Conservation (phyloP, 2,797 vertebrate species). For the Typhlichthys subterraneus region DNA sequence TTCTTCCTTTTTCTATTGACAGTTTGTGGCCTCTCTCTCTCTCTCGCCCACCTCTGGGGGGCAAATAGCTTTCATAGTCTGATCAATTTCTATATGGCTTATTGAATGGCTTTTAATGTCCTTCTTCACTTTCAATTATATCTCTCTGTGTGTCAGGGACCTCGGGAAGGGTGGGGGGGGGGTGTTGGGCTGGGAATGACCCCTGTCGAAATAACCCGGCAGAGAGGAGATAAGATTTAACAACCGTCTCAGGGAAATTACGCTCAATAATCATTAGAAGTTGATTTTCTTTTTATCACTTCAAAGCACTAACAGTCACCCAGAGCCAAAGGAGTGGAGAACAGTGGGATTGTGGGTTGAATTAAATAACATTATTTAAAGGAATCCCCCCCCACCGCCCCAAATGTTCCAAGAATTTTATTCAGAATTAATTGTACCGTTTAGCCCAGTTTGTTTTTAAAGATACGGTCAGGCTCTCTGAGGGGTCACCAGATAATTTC, state of each 20-base stretch:
- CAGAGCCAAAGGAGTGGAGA: conserved; percentile 30
- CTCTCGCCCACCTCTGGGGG: conserved; percentile 1
- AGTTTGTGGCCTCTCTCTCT: not conserved
- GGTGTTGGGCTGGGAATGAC: conserved; percentile 34
- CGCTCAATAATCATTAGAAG: conserved; percentile 63
- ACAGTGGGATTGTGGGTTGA: conserved; percentile 9
- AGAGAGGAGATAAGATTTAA: conserved; percentile 72
- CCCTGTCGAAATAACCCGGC: conserved; percentile 47
- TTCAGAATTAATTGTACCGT: too few species aligned
- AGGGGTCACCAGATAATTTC: too few species aligned
- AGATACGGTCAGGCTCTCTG: too few species aligned
- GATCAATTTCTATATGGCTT: conserved; percentile 80
- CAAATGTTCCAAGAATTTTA: not conserved
- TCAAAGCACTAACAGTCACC: conserved; percentile 59
- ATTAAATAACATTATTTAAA: not conserved
- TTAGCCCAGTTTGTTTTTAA: too few species aligned
- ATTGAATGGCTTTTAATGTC: conserved; percentile 81
- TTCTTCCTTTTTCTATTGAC: not conserved
- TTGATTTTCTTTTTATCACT: conserved; percentile 67
- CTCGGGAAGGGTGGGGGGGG: conserved; percentile 10
- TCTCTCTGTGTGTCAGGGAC: conserved; percentile 58
- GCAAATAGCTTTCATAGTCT: conserved; percentile 70
- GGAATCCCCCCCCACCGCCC: too few species aligned
- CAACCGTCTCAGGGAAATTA: conserved; percentile 76
- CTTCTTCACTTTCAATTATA: conserved; percentile 81